Conservation (phyloP, 1,140 invertebrate species). For the Triops longicaudatus region DNA sequence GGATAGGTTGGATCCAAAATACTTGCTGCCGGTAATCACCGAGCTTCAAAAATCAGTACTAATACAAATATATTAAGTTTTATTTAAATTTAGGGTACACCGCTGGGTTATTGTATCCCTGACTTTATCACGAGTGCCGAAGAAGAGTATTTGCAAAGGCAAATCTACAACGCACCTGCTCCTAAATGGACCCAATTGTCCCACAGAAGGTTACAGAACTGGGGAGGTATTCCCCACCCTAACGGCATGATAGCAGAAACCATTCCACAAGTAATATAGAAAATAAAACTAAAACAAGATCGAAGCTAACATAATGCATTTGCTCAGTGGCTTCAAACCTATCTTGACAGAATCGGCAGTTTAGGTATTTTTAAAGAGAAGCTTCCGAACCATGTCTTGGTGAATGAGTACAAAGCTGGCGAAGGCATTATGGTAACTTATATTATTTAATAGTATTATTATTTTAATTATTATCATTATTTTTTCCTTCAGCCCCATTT, state of each 20-base stretch:
- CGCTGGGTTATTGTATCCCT: conserved; percentile 74
- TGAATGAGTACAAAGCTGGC: conserved; percentile 89
- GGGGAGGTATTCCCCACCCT: conserved; percentile 84
- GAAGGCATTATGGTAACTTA: conserved; percentile 76
- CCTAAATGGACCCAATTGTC: conserved; percentile 93
- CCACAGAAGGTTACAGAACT: conserved; percentile 87
- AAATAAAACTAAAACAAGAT: background rate
- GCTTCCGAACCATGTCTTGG: conserved; percentile 82
- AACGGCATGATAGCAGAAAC: conserved; percentile 92
- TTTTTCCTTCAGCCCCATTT: conserved; percentile 19
- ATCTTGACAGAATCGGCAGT: conserved; percentile 60
- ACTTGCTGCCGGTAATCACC: background rate
- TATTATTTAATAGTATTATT: no score
- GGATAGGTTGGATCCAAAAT: background rate
- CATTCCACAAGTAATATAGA: conserved; percentile 62
- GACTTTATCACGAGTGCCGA: conserved; percentile 79
- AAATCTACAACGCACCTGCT: conserved; percentile 70
- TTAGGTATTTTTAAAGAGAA: conserved; percentile 65
- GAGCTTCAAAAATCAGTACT: background rate
- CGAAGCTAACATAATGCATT: conserved; percentile 1
- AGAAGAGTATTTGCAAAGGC: conserved; percentile 56
- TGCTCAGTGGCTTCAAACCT: conserved; percentile 67
- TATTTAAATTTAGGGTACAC: conserved; percentile 50
- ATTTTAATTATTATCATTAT: no score
- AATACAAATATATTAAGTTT: background rate